Conservation (phyloP, 2,113 vertebrate genomes). For the Toxotes chatareus region DNA sequence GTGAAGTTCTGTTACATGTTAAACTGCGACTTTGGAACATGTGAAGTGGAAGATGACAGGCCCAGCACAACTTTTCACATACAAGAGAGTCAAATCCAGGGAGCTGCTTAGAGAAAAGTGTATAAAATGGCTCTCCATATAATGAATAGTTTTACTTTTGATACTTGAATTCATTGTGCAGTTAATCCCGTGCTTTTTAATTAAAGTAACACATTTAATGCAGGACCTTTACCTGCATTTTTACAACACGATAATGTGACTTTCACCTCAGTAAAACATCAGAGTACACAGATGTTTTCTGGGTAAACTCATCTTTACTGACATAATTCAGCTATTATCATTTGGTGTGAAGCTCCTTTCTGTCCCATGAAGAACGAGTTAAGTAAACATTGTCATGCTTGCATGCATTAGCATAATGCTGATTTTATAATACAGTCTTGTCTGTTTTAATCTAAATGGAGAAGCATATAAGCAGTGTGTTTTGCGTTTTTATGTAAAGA, state of each 20-base stretch:
- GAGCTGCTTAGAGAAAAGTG: not conserved
- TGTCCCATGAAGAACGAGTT: not conserved
- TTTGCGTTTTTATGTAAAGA: slow-evolving; percentile 41
- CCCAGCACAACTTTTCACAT: slow-evolving; percentile 4
- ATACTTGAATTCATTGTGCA: not conserved
- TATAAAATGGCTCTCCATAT: not conserved
- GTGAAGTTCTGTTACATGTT: slow-evolving; percentile 25
- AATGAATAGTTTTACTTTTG: too few species aligned
- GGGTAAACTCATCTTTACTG: not conserved
- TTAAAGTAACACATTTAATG: too few species aligned
- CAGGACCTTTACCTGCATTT: not conserved
- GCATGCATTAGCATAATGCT: slow-evolving; percentile 32
- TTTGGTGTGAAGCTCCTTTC: not conserved
- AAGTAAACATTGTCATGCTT: slow-evolving; percentile 37
- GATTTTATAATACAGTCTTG: slow-evolving; percentile 16
- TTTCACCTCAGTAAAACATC: too few species aligned
- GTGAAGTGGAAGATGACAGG: slow-evolving; percentile 9
- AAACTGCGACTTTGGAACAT: slow-evolving; percentile 30
- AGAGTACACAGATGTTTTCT: not conserved
- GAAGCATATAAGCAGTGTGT: slow-evolving; percentile 18
- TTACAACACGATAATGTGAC: not conserved
- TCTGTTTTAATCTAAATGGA: slow-evolving; percentile 49
- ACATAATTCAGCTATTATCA: not conserved
- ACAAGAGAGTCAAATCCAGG: not conserved
- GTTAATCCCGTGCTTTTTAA: not conserved